Evolutionary conservation across 2,888 invertebrate genomes (phyloP).

Genomic region (Melangyna quadrimaculata): DNA sequence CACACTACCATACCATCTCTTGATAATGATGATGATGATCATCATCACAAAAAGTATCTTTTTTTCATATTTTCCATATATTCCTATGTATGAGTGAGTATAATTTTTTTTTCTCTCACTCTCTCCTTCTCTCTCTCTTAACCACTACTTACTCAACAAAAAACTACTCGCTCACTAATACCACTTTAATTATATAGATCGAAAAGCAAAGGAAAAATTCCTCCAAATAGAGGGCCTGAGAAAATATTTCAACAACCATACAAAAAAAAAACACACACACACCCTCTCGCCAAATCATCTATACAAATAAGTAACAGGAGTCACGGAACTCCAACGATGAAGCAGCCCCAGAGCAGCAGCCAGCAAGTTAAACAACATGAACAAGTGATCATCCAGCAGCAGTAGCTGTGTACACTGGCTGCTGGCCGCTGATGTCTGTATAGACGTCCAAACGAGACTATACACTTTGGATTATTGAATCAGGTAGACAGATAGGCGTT

Average conservation of each 20-base stretch:
- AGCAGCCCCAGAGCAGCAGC: slow-evolving; percentile 61
- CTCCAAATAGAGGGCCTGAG: slow-evolving; percentile 15
- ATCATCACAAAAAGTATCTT: slow-evolving; percentile 21
- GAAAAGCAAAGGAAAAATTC: not conserved
- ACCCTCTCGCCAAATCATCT: slow-evolving; percentile 23
- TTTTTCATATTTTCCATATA: not conserved
- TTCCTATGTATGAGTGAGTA: slow-evolving; percentile 47
- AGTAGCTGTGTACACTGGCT: slow-evolving; percentile 72
- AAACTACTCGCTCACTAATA: slow-evolving; percentile 8
- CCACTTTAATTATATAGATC: not conserved
- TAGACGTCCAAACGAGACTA: slow-evolving; percentile 31
- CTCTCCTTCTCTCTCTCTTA: not conserved
- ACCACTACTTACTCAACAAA: not conserved
- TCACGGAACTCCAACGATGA: slow-evolving; percentile 73
- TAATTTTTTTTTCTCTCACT: not conserved
- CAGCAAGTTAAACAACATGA: slow-evolving; percentile 67
- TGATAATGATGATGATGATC: slow-evolving; percentile 19
- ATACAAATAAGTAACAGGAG: slow-evolving; percentile 67
- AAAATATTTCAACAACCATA: not conserved
- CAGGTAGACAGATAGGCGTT: slow-evolving; percentile 82
- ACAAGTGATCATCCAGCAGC: slow-evolving; percentile 72
- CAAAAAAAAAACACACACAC: slow-evolving; percentile 9
- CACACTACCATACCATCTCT: slow-evolving; percentile 21
- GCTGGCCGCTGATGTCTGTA: slow-evolving; percentile 60
- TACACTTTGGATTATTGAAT: slow-evolving; percentile 77